Base-by-base conservation (phyloP, 2,888 invertebrate species). In the Cataglyphis albicans region DNA sequence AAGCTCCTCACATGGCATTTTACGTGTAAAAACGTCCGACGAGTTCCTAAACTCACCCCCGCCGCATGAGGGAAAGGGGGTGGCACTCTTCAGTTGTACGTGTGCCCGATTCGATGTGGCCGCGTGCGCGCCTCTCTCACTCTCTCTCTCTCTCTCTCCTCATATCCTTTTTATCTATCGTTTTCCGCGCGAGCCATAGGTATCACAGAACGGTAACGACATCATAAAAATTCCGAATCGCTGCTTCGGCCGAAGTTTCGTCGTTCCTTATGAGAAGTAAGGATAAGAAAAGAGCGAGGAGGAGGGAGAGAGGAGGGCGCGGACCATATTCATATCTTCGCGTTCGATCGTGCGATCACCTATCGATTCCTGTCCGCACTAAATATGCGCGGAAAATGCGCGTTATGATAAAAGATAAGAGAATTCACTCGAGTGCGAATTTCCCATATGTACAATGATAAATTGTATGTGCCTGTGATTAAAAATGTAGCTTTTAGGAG, bases 221-320 rank as follows among this genome's bases (percentile, higher is more conserved):
- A 91, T 90, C 90, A 91, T 93, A 93, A 94, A 93, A 93, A 90
- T 92, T 91, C 90, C 83, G 90, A 93, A 93, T 93, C 91, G 91
- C 88, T 88, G 89, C 91, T 89, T 91, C 91, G 91, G 90, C 91
- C 89, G 88, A 93, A 91, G 90, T 92, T 92, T 91, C 90, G 87
- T 87, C 90, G 85, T 90, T 83, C 83, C 88, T 89, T 88, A 85
- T 85, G 85, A 83, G 29, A 68, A 41, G 9, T 6, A 29, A 64
- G 76, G 82, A 83, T 83, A 84, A 80, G 73, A 64, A 82, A 82
- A 63, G 65, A 65, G 25, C 65, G 35, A 32, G 57, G 25, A 1
- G 25, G 29, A 29, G 29, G 29, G 29, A 29, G 29, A 29, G 29
- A 2, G 29, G 29, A 29, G 35, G 6, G 6, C 35, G 57, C n/a